A percentile compares a stretch with the other conserved stretches of the same genome.
These are phyloP conservation scores for Pyrgus malvae DNA, from an alignment of 2,888 invertebrate genomes.

Conservation along the genomic window DNA sequence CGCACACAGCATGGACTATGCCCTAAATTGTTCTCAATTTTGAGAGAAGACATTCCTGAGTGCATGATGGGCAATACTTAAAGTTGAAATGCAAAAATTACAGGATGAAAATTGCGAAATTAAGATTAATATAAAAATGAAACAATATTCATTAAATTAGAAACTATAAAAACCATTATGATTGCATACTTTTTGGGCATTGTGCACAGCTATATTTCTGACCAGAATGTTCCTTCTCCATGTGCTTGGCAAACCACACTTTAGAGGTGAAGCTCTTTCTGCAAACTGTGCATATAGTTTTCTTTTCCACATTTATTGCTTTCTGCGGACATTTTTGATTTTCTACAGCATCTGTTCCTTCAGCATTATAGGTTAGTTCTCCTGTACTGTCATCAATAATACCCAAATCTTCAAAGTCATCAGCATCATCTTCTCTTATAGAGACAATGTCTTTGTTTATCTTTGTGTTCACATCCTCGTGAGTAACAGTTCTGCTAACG, in stretches of 20 bases:
- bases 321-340: conserved; percentile 20
- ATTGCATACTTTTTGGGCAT: conserved; percentile 65
- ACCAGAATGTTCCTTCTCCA: conserved; percentile 58
- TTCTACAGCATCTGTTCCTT: conserved; percentile 26
- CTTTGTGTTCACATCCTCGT: conserved; percentile 27
- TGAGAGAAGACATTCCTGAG: too few relatives aligned
- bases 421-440: conserved; percentile 9
- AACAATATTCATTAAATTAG: too few relatives aligned
- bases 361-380: not conserved
- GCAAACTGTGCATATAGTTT: conserved; percentile 56
- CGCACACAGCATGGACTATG: too few relatives aligned
- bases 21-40: too few relatives aligned
- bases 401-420: conserved; percentile 17
- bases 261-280: conserved; percentile 58
- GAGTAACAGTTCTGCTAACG: conserved; percentile 32
- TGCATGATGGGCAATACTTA: too few relatives aligned
- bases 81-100: too few relatives aligned
- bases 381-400: conserved; percentile 1
- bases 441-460: not conserved
- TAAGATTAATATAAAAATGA: too few relatives aligned
- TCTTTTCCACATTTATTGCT: conserved; percentile 1
- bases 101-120: too few relatives aligned
- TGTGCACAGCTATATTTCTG: conserved; percentile 53
- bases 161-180: too few relatives aligned
- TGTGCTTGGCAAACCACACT: conserved; percentile 64